phyloP scores from a whole-genome alignment of 2,113 vertebrate species.

The Thamnophis sirtalis region DNA sequence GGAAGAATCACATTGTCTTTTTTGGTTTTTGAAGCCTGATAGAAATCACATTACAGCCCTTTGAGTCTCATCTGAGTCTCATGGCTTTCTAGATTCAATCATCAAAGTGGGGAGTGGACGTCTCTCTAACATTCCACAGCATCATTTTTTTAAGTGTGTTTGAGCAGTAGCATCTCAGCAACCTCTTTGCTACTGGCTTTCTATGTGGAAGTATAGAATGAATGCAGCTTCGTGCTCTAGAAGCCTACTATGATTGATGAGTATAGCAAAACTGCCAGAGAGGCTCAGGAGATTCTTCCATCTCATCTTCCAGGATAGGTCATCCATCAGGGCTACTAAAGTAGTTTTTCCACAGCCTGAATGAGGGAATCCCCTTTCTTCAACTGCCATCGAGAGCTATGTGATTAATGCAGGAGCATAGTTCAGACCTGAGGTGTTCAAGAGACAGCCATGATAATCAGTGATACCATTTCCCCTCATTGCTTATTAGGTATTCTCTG shows the following conservation, averaged over 20 bases:
- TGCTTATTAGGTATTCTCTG: neutral
- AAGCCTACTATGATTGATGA: neutral
- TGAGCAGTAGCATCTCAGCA: neutral
- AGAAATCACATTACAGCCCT: neutral
- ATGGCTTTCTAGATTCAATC: neutral
- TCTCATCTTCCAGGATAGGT: neutral
- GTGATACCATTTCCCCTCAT: rapidly evolving
- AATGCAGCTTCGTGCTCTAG: neutral
- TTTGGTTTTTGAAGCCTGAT: neutral
- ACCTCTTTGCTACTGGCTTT: neutral
- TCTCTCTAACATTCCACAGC: neutral
- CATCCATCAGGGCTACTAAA: neutral
- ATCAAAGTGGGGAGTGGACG: neutral
- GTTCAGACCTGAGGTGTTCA: neutral
- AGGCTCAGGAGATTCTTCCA: neutral
- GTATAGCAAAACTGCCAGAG: neutral
- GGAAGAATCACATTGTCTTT: neutral
- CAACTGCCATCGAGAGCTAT: neutral
- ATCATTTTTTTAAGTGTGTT: neutral
- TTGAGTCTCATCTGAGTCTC: neutral
- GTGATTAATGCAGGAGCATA: neutral
- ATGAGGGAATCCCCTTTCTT: neutral
- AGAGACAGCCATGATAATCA: neutral
- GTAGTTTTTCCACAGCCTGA: neutral
- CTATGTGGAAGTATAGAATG: neutral